These are phyloP conservation scores for Phragmatobia fuliginosa DNA, from an alignment of 2,888 invertebrate genomes.

Conservation along the genomic window DNA sequence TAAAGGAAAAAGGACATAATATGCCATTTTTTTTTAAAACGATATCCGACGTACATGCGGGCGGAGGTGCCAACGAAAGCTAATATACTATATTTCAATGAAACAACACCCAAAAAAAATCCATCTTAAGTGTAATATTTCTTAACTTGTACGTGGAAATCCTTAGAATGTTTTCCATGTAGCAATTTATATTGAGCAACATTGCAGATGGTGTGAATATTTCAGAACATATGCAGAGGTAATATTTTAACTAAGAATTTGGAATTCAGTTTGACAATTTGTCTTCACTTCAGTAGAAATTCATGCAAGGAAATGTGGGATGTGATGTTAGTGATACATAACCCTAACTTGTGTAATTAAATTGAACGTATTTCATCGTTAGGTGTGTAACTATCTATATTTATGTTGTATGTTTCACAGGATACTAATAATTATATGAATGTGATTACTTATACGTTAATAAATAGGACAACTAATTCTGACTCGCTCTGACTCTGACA, in stretches of 20 bases:
- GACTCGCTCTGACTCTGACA: no score
- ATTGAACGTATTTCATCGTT: neutral
- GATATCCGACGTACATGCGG: no score
- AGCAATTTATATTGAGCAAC: conserved; percentile 53
- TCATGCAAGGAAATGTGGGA: conserved; percentile 48
- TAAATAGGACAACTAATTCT: conserved; percentile 3
- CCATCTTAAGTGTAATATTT: conserved; percentile 25
- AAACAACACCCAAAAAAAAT: conserved; percentile 3
- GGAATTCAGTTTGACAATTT: conserved; percentile 64
- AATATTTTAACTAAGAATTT: conserved; percentile 54
- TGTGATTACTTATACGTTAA: neutral
- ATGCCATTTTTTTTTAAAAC: no score
- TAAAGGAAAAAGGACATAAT: no score
- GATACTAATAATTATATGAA: neutral
- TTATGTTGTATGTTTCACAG: no score
- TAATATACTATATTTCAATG: neutral
- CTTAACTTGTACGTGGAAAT: conserved; percentile 36
- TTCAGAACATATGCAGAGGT: conserved; percentile 58
- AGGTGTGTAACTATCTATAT: neutral
- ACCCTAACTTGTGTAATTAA: conserved; percentile 3
- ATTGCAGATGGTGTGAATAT: conserved; percentile 59
- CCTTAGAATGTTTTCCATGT: conserved; percentile 33
- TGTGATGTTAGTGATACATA: conserved; percentile 32
- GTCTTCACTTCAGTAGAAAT: conserved; percentile 51
- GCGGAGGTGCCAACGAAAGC: no score